Base-by-base conservation (phyloP, 2,113 vertebrate genomes). In the Azemiops feae region DNA sequence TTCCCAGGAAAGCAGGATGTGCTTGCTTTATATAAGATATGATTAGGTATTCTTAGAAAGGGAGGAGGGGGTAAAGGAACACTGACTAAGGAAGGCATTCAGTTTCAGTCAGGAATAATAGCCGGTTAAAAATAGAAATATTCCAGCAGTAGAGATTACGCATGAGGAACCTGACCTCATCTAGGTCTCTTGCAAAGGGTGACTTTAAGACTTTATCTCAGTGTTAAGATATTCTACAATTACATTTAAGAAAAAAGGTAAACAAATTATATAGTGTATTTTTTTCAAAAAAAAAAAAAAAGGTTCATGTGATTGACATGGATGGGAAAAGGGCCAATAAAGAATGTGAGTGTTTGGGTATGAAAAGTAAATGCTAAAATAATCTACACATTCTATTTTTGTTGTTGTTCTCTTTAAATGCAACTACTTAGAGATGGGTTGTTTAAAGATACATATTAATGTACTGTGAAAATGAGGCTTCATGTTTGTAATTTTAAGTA, bases 341-440 rank as follows among this genome's bases (percentile, higher is more conserved):
- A 81, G 16, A 81, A 39, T 81, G 34, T 81, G n/a, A 20, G 34
- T 81, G 34, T 81, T 69, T 34, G 64, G 64, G 34, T 18, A 81
- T 81, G 69, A 81, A 95, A 95, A 89, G 92, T 69, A 93, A 45
- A 88, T 91, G 92, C 94, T 96, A 94, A 93, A 94, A 96, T 91
- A 95, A 93, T 85, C 91, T 64, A 93, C 89, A 90, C 92, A 94
- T 95, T 93, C 87, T 69, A 55, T 90, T 89, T 57, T 89, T 58
- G 45, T 47, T 47, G 45, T 69, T 87, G 23, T 87, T 34, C 89
- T 34, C 85, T 87, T 64, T 5, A 58, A 85, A 5, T 50, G 47
- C 74, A 95, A 22, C 47, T 52, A 87, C 39, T 52, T 14, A 96
- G 95, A 93, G 12, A 27, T 23, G n/a, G 39, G 27, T 39, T 45